Conservation (phyloP, 2,113 vertebrate species). For the Empidonax traillii region DNA sequence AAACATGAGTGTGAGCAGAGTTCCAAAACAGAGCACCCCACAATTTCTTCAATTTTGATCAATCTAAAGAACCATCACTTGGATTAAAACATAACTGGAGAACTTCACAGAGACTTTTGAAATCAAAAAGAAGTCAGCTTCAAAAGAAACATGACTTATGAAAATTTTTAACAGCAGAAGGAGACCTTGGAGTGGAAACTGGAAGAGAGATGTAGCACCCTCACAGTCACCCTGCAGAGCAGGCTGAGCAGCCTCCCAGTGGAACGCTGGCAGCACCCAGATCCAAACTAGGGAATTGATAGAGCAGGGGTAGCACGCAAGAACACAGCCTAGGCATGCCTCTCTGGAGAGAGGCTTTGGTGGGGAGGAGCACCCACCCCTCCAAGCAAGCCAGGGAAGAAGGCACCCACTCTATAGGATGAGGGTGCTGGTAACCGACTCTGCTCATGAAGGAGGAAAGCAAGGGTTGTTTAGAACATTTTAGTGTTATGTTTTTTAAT, state of each 20-base stretch:
- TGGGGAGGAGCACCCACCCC: background rate
- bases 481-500: background rate
- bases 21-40: background rate
- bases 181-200: background rate
- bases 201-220: background rate
- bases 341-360: rapidly evolving
- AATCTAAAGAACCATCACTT: background rate
- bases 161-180: background rate
- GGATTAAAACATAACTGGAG: background rate
- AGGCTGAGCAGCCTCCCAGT: background rate
- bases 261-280: rapidly evolving
- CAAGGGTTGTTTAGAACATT: rapidly evolving
- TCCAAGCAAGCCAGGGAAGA: background rate
- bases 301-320: background rate
- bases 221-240: background rate
- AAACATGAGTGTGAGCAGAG: background rate
- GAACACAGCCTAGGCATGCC: background rate
- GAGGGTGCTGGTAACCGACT: background rate
- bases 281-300: background rate
- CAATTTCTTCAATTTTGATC: background rate
- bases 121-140: background rate
- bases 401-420: rapidly evolving
- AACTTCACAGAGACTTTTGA: background rate
- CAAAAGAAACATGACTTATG: background rate
- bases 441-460: rapidly evolving